Percentiles rank a stretch among this genome's conserved stretches.
These are phyloP conservation scores for Vireo griseus DNA, from an alignment of 2,797 vertebrate species.

Conservation along the genomic window DNA sequence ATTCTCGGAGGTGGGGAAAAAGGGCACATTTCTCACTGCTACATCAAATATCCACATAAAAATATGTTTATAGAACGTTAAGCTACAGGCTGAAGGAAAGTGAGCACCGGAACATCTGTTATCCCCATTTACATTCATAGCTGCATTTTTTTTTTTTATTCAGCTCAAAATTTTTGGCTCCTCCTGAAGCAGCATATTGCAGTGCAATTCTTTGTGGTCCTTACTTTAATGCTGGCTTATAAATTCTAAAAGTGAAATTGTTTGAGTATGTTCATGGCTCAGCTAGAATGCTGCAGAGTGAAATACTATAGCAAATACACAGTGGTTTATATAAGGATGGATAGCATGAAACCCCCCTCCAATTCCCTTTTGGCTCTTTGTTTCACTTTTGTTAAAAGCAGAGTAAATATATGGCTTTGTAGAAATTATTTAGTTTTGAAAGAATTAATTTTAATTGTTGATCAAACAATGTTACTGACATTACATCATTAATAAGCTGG, in stretches of 20 bases:
- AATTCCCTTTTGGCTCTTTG: not conserved
- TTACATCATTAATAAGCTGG: not conserved
- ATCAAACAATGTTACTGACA: not conserved
- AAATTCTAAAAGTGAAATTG: not conserved
- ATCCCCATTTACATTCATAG: not conserved
- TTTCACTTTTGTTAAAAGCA: not conserved
- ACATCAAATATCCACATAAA: not conserved
- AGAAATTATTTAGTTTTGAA: not conserved
- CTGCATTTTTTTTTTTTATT: not conserved
- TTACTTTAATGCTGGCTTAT: not conserved
- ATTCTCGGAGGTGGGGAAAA: not conserved
- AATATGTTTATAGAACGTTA: not conserved
- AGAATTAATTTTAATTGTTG: not conserved
- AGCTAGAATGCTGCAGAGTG: not conserved
- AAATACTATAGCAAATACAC: not conserved
- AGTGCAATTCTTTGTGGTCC: not conserved
- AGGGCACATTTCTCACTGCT: not conserved
- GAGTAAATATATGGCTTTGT: not conserved
- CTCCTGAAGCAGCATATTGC: not conserved
- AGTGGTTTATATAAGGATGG: not conserved
- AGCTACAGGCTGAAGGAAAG: not conserved
- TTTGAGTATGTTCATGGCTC: not conserved
- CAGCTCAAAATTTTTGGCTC: not conserved
- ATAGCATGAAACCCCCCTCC: not conserved
- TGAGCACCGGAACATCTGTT: conserved; percentile 2